These are phyloP conservation scores for Ectobius pallidus DNA, from an alignment of 2,888 invertebrate genomes.

Conservation along the genomic window DNA sequence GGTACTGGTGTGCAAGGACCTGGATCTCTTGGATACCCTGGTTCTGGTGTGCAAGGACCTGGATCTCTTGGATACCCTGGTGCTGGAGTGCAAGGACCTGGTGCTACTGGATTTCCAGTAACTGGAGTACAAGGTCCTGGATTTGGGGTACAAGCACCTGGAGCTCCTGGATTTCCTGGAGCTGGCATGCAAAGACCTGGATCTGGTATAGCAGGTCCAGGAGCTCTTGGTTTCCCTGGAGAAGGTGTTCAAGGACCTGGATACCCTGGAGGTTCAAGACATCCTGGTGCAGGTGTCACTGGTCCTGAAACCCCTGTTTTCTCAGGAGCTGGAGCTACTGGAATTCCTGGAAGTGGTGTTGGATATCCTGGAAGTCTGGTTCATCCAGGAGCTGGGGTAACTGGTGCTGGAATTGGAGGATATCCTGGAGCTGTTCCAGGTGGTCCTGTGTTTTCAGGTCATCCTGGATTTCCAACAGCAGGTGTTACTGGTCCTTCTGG, in stretches of 20 bases:
- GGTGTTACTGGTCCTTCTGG: slow-evolving; percentile 23
- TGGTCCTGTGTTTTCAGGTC: slow-evolving; percentile 42
- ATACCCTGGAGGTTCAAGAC: slow-evolving; percentile 28
- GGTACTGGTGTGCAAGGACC: not conserved
- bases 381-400: not conserved
- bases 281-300: slow-evolving; percentile 1
- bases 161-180: slow-evolving; percentile 10
- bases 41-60: slow-evolving; percentile 17
- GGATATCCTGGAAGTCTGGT: slow-evolving; percentile 38
- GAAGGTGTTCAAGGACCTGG: slow-evolving; percentile 22
- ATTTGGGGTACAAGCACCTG: slow-evolving; percentile 41
- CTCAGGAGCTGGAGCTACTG: not conserved
- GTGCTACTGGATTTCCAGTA: not conserved
- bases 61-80: not conserved
- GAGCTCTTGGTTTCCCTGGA: slow-evolving; percentile 31
- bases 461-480: slow-evolving; percentile 35
- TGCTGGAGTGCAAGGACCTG: not conserved
- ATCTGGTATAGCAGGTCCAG: not conserved
- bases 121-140: not conserved
- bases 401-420: not conserved
- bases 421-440: not conserved
- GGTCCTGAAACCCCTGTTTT: not conserved
- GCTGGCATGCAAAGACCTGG: not conserved
- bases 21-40: slow-evolving; percentile 34
- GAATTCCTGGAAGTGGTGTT: slow-evolving; percentile 29